Percentiles rank a stretch among this genome's conserved stretches.
Evolutionary conservation across 1,140 invertebrate genomes (phyloP).

Genomic region (Drosophila lini): DNA sequence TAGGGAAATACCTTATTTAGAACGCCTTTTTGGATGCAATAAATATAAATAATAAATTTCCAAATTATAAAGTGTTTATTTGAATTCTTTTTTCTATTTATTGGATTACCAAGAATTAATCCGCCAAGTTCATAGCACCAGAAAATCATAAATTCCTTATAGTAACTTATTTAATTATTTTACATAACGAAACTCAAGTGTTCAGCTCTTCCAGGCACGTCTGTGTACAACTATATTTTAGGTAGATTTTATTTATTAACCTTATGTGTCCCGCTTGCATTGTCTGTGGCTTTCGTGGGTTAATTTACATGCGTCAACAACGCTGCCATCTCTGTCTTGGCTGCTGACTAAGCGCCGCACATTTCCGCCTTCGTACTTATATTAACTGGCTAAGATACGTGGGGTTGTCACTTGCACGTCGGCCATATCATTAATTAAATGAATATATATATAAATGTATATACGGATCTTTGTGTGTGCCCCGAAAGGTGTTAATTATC

Average conservation of each 20-base stretch:
- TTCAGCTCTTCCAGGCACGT: background rate
- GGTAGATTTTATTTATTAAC: conserved; percentile 65
- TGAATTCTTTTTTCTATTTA: too few species aligned
- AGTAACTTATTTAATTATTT: background rate
- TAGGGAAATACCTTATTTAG: too few species aligned
- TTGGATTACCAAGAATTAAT: too few species aligned
- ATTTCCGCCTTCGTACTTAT: conserved; percentile 64
- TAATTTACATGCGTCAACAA: conserved; percentile 75
- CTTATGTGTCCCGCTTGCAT: conserved; percentile 36
- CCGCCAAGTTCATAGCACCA: too few species aligned
- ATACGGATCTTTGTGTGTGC: conserved; percentile 3
- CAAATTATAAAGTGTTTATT: too few species aligned
- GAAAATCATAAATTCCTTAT: too few species aligned
- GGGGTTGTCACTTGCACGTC: conserved; percentile 55
- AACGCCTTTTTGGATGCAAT: too few species aligned
- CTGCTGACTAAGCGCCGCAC: conserved; percentile 68
- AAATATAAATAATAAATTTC: too few species aligned
- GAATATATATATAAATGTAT: conserved; percentile 15
- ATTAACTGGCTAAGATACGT: conserved; percentile 48
- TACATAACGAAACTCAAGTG: background rate
- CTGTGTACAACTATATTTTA: conserved; percentile 22
- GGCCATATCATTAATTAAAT: conserved; percentile 65
- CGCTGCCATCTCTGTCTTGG: conserved; percentile 21
- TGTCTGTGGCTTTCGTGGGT: conserved; percentile 46
- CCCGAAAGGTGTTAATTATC: conserved; percentile 67